Percentiles rank a stretch among this genome's conserved stretches.
phyloP scores from a whole-genome alignment of 2,888 invertebrate genomes.

The Oscheius sp. region DNA sequence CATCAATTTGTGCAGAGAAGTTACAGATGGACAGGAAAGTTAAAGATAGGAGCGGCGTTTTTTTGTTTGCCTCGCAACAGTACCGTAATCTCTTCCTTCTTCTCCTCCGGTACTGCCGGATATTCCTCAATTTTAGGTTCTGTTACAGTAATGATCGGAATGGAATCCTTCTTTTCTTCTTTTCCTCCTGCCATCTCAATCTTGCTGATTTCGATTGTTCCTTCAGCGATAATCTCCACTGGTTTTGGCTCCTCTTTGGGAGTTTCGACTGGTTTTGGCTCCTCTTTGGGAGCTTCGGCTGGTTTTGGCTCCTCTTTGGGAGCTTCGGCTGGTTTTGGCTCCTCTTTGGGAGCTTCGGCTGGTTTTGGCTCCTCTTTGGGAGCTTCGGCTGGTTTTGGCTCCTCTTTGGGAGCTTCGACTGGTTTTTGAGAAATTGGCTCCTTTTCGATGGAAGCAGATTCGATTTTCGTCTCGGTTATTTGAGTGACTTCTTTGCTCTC shows the following conservation, averaged over 20 bases:
- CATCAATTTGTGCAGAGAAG: neutral
- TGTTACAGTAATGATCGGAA: conserved; percentile 10
- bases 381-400: conserved; percentile 24
- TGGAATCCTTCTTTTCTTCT: neutral
- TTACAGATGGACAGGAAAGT: conserved; percentile 1
- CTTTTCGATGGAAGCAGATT: too few species aligned
- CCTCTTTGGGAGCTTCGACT: conserved; percentile 1
- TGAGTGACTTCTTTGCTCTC: conserved; percentile 13
- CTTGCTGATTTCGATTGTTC: conserved; percentile 13
- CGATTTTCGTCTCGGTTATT: too few species aligned
- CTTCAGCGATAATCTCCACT: conserved; percentile 28
- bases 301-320: conserved; percentile 14
- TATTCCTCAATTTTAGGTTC: conserved; percentile 24
- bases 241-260: conserved; percentile 4
- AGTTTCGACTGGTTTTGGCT: neutral
- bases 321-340: neutral
- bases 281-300: conserved; percentile 20
- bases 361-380: conserved; percentile 31
- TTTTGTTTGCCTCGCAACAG: neutral
- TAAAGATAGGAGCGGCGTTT: neutral
- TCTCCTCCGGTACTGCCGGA: conserved; percentile 18
- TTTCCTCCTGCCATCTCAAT: neutral
- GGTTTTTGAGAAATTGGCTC: conserved; percentile 3
- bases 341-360: conserved; percentile 1
- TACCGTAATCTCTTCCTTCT: conserved; percentile 30